These are phyloP conservation scores for Hydrocynus forskahlii DNA, from an alignment of 2,797 vertebrate species.

Conservation along the genomic window DNA sequence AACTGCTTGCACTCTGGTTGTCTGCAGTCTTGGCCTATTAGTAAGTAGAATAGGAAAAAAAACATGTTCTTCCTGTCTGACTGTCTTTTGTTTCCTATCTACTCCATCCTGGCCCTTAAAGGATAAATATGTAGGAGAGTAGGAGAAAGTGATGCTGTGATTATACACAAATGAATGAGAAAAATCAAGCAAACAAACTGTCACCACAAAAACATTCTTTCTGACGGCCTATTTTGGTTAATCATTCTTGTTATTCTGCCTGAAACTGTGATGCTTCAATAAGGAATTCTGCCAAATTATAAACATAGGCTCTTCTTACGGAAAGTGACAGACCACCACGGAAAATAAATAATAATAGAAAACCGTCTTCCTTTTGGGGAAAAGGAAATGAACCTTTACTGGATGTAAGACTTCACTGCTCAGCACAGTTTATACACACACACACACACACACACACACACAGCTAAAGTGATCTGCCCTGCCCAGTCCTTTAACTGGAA, in stretches of 20 bases:
- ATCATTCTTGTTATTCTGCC: background rate
- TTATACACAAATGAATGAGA: background rate
- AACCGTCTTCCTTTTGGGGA: slow-evolving; percentile 32
- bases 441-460: slow-evolving; percentile 30
- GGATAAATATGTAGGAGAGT: background rate
- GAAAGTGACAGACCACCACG: slow-evolving; percentile 38
- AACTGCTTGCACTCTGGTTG: background rate
- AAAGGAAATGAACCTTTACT: slow-evolving; percentile 53
- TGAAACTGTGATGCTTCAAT: slow-evolving; percentile 16
- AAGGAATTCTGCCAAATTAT: slow-evolving; percentile 40
- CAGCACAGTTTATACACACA: slow-evolving; percentile 32
- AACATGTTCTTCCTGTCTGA: background rate
- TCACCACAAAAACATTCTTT: background rate
- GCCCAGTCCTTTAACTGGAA: slow-evolving; percentile 54
- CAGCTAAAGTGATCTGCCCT: slow-evolving; percentile 35
- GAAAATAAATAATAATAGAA: slow-evolving; percentile 37
- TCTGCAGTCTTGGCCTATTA: background rate
- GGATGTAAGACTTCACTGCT: slow-evolving; percentile 40
- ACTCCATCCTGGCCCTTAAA: slow-evolving; percentile 7
- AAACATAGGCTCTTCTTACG: slow-evolving; percentile 38
- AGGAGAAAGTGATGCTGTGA: slow-evolving; percentile 5
- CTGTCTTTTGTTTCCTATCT: slow-evolving; percentile 13
- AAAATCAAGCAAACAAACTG: background rate
- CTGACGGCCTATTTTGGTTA: background rate
- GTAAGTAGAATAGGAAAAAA: slow-evolving; percentile 11